phyloP scores from a whole-genome alignment of 2,797 vertebrate genomes.

The Pterois miles region DNA sequence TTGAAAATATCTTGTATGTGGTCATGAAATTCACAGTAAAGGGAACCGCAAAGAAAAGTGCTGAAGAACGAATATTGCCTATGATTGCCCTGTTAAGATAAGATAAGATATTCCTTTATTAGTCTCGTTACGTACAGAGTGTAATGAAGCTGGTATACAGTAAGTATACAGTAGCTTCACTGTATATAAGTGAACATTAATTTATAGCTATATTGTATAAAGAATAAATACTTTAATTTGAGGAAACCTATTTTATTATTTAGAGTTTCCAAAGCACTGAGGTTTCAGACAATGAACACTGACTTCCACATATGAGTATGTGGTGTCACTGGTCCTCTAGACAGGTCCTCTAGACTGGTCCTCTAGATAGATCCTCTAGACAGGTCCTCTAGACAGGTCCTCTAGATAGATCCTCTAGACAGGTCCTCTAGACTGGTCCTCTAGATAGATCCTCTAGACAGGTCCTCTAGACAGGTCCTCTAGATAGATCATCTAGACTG shows the following conservation, averaged over 20 bases:
- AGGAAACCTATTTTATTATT: background rate
- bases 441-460: too few relatives aligned
- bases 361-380: too few relatives aligned
- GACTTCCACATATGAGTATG: background rate
- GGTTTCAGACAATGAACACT: background rate
- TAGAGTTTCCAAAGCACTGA: background rate
- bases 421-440: too few relatives aligned
- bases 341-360: too few relatives aligned
- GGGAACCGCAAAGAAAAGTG: slow-evolving; percentile 3
- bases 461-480: too few relatives aligned
- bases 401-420: too few relatives aligned
- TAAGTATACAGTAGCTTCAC: background rate
- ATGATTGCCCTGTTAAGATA: background rate
- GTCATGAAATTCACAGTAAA: background rate
- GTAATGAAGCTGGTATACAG: background rate
- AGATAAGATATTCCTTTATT: too few relatives aligned
- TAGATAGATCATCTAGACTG: too few relatives aligned
- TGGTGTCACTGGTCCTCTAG: background rate
- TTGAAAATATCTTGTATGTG: background rate
- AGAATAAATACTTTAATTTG: background rate
- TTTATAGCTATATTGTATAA: slow-evolving; percentile 6
- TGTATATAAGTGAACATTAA: background rate
- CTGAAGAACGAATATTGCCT: background rate
- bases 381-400: too few relatives aligned
- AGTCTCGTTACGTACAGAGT: too few relatives aligned